phyloP scores from a whole-genome alignment of 2,113 vertebrate species.

The Daboia siamensis region DNA sequence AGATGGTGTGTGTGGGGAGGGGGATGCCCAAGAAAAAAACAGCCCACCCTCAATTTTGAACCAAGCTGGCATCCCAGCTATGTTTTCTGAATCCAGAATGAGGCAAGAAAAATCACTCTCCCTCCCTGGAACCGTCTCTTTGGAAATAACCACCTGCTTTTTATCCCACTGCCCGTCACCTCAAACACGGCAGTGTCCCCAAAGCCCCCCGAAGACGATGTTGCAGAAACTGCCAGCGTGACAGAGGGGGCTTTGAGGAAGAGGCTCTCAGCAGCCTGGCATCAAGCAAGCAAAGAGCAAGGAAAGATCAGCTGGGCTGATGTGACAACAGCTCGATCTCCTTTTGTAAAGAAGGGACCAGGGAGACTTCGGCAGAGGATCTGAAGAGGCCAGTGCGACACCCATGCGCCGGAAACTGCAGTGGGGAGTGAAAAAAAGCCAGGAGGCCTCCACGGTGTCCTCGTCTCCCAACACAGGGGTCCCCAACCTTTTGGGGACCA shows the following conservation, averaged over 20 bases:
- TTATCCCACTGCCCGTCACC: background rate
- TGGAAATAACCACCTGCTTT: background rate
- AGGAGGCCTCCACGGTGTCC: background rate
- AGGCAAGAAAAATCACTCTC: rapidly evolving
- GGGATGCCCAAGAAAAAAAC: background rate
- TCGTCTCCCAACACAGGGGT: background rate
- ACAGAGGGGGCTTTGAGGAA: background rate
- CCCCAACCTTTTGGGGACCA: background rate
- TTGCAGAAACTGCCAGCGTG: too few species aligned
- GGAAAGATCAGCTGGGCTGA: background rate
- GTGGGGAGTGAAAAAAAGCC: background rate
- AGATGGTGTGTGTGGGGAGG: background rate
- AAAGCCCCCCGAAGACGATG: background rate
- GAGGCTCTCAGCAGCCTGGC: background rate
- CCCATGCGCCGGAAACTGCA: background rate
- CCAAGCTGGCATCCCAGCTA: background rate
- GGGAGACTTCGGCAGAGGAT: background rate
- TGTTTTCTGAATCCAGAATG: slow-evolving; percentile 4
- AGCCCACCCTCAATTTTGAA: too few species aligned
- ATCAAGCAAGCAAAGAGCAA: background rate
- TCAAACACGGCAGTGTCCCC: background rate
- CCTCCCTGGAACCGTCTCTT: too few species aligned
- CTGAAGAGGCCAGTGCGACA: background rate
- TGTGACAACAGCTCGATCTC: background rate
- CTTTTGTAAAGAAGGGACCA: background rate